Evolutionary conservation across 1,140 invertebrate species (phyloP), one percentile per base, ranked within the genome.

Genomic region (Drosophila ogumai): DNA sequence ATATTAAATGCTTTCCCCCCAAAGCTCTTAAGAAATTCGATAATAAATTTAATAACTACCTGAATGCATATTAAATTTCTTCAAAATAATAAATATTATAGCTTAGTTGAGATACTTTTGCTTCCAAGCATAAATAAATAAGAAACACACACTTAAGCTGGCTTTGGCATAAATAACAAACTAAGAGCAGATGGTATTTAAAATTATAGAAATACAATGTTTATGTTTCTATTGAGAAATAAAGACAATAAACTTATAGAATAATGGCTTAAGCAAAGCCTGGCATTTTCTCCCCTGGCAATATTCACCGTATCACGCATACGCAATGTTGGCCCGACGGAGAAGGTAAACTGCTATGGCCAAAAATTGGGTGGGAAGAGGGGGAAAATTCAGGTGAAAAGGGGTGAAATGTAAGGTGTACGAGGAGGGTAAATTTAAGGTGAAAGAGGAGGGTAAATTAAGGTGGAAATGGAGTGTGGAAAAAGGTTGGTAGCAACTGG

Each of bases 281-380:
- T n/a, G 52, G 5, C 32, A 22, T 55, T 57, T 44, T 43, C 32
- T 36, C 25, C 9, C 38, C 19, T 15, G 47, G 12, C 17, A 57
- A 57, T 41, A 13, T 44, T 7, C 38, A 61, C 25, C 38, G 38
- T 54, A 73, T 73, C 7, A 74, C 68, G 68, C 61, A 79, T 79
- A 79, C 68, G 77, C 68, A 79, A 22, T 43, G 76, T 79, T 47
- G 15, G 15, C 19, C 38, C 46, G 69, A n/a, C 28, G 49, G 44
- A 55, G 47, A 31, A 79, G 52, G 56, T 57, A 50, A 44, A 50
- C 63, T 79, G 80, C 50, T 61, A 22, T 31, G 34, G 12, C 61
- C 25, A n/a, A 31, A 49, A 49, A 47, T 10, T 10, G 12, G 4
- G 1, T 3, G 17, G 17, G 6, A 28, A 28, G 46, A 19, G 25